Percentiles rank a stretch among this genome's conserved stretches.
Evolutionary conservation across 2,797 vertebrate species (phyloP).

Genomic region (Phataginus tricuspis): DNA sequence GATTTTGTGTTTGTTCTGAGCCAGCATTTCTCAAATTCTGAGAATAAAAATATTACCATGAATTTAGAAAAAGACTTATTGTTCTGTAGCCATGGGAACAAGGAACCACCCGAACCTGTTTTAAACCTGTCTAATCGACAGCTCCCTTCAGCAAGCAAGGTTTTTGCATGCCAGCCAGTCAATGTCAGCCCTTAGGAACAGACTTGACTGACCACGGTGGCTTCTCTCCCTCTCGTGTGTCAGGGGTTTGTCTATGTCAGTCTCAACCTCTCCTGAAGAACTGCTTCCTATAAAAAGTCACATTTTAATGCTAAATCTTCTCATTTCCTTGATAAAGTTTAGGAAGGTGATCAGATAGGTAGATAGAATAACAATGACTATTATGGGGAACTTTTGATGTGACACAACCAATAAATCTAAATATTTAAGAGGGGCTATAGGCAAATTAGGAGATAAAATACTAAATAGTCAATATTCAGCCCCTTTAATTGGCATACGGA

Average conservation of each 20-base stretch:
- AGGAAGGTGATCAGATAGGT: neutral
- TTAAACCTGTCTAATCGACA: neutral
- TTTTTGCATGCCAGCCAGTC: neutral
- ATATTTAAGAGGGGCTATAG: neutral
- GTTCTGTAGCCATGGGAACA: neutral
- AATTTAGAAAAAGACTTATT: neutral
- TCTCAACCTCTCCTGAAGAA: neutral
- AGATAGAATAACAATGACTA: neutral
- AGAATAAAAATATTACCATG: conserved; percentile 8
- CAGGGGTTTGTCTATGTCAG: neutral
- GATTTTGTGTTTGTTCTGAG: conserved; percentile 16
- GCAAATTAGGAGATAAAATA: neutral
- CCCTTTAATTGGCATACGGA: neutral
- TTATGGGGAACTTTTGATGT: neutral
- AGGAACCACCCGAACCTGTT: neutral
- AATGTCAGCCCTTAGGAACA: neutral
- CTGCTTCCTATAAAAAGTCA: neutral
- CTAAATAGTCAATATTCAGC: neutral
- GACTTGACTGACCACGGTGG: neutral
- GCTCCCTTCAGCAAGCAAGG: neutral
- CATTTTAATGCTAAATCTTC: conserved; percentile 1
- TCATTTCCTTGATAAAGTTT: neutral
- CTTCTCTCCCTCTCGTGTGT: neutral
- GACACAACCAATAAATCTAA: neutral
- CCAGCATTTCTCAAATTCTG: conserved; percentile 34